Base-by-base conservation (phyloP, 1,140 invertebrate species). In the Drosophila suzukii region DNA sequence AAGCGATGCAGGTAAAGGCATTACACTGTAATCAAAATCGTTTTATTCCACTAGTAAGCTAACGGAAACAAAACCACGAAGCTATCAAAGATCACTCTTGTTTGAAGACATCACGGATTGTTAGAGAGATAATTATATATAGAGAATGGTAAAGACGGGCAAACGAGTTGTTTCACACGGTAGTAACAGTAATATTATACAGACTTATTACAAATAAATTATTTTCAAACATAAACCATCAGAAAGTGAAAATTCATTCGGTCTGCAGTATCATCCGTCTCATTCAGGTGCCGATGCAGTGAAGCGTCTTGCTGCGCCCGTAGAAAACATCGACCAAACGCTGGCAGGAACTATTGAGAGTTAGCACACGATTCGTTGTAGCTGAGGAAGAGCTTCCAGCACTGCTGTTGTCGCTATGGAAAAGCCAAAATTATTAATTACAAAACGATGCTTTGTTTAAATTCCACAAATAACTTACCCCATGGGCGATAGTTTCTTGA, bases 161-260 rank as follows among this genome's bases (percentile, higher is more conserved):
- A 70, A 74, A 62, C 55, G 59, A 62, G 44, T 86, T 89, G 80
- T 78, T 84, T 72, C 67, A 89, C 62, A 78, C 66, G 66, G 75
- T 84, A 81, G 85, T 83, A 89, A 89, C 84, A 89, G 73, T 89
- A 90, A 89, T 85, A 89, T 89, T 80, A 84, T 89, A 89, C 84
- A 89, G 73, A 84, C 77, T 89, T 89, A 89, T 89, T 89, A 81
- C 59, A 81, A 86, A 89, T 89, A 89, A 89, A 89, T 90, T 89
- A 89, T 84, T 89, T 90, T 81, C 72, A 84, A 89, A 68, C 72
- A 88, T 73, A 60, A 61, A 80, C 60, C 59, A 84, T 67, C 15
- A 47, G 41, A 46, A 34, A 56, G 41, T 61, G 17, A 43, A 39
- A 62, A 47, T 55, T 60, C 57, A 66, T 65, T 63, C 12, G 30